Evolutionary conservation across 2,888 invertebrate genomes (phyloP).

Genomic region (Drosophila nigritarsus): DNA sequence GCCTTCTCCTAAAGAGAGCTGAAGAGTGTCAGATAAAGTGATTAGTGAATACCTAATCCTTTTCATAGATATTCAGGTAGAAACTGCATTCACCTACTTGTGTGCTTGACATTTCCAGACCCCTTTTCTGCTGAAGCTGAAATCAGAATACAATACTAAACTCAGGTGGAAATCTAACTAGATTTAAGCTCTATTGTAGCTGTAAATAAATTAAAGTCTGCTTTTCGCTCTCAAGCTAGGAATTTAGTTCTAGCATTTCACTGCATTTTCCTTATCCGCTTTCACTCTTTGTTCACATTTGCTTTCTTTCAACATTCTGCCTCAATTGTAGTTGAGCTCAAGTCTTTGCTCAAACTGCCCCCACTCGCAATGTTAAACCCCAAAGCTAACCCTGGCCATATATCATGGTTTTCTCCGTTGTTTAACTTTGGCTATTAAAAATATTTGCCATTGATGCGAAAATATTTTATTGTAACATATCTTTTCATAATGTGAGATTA

Average conservation of each 20-base stretch:
- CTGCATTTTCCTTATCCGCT: background rate
- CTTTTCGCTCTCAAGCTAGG: background rate
- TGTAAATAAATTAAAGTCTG: background rate
- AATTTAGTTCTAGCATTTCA: background rate
- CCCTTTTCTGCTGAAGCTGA: background rate
- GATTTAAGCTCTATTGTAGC: background rate
- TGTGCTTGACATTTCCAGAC: background rate
- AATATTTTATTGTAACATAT: slow-evolving; percentile 65
- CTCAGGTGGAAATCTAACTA: background rate
- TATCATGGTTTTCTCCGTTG: slow-evolving; percentile 14
- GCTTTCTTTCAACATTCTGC: background rate
- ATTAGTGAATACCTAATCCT: background rate
- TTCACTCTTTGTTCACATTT: background rate
- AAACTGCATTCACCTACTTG: background rate
- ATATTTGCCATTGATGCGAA: slow-evolving; percentile 65
- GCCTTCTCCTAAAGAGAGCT: background rate
- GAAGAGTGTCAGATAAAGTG: background rate
- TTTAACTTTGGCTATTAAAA: slow-evolving; percentile 58
- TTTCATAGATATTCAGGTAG: background rate
- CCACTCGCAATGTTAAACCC: background rate
- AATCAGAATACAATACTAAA: background rate
- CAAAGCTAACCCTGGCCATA: background rate
- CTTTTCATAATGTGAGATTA: slow-evolving; percentile 78
- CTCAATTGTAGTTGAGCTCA: background rate
- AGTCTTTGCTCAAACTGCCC: background rate